These are phyloP conservation scores for Pitta sordida DNA, from an alignment of 2,113 vertebrate genomes.

Conservation along the genomic window DNA sequence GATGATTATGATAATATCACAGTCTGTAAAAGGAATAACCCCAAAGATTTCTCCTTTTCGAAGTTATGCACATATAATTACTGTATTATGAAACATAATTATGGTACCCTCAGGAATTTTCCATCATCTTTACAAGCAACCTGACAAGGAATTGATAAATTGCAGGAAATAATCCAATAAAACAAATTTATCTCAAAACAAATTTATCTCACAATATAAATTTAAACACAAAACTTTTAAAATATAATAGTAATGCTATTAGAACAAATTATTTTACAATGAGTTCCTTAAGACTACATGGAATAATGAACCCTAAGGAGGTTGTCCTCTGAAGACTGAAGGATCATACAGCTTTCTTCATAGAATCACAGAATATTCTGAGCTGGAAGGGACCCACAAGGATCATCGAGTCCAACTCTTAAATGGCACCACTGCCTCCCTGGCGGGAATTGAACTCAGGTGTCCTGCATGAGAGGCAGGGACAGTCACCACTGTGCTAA, in stretches of 20 bases:
- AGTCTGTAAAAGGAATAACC: background rate
- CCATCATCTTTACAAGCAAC: background rate
- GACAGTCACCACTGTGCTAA: too few relatives aligned
- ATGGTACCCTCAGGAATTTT: background rate
- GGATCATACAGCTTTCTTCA: background rate
- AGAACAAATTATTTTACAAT: background rate
- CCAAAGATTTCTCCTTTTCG: background rate
- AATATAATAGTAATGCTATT: background rate
- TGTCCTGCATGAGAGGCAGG: too few relatives aligned
- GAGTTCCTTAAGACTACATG: background rate
- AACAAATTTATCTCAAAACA: background rate
- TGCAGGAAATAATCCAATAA: background rate
- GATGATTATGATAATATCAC: background rate
- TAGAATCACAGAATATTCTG: too few relatives aligned
- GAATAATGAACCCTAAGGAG: background rate
- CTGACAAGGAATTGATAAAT: background rate
- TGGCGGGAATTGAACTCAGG: too few relatives aligned
- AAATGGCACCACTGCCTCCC: too few relatives aligned
- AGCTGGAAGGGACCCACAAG: too few relatives aligned
- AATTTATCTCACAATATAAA: background rate
- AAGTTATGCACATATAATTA: background rate
- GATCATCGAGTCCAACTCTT: too few relatives aligned
- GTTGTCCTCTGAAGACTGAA: background rate
- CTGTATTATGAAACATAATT: background rate
- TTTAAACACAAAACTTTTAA: background rate